These are phyloP conservation scores for Tenebrosternarchus preto DNA, from an alignment of 2,113 vertebrate species.

Conservation along the genomic window DNA sequence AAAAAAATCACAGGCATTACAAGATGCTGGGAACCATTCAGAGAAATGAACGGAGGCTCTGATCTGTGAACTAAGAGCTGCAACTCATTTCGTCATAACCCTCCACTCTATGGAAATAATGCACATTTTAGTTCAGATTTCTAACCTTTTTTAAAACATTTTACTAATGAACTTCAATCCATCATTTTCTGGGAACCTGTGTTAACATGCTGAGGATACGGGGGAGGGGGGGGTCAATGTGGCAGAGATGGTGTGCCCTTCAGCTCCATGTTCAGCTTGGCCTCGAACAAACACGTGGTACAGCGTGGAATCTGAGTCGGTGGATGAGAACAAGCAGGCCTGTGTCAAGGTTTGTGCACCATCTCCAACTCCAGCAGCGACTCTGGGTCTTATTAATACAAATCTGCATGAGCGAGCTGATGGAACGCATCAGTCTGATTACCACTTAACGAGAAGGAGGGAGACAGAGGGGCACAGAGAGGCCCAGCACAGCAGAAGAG, in stretches of 20 bases:
- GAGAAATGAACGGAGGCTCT: slow-evolving; percentile 35
- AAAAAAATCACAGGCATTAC: slow-evolving; percentile 41
- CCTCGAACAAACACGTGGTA: slow-evolving; percentile 19
- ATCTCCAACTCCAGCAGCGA: slow-evolving; percentile 34
- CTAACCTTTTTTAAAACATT: too few relatives aligned
- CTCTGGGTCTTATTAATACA: slow-evolving; percentile 42
- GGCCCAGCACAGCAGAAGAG: slow-evolving; percentile 31
- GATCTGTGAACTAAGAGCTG: slow-evolving; percentile 17
- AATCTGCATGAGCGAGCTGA: slow-evolving; percentile 32
- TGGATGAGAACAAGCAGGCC: neutral
- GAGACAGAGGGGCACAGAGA: slow-evolving; percentile 20
- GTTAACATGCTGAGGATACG: slow-evolving; percentile 25
- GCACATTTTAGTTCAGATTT: slow-evolving; percentile 23
- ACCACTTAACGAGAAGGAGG: slow-evolving; percentile 6
- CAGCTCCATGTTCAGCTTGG: slow-evolving; percentile 22
- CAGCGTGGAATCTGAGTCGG: slow-evolving; percentile 32
- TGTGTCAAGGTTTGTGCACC: neutral
- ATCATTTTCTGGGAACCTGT: slow-evolving; percentile 23
- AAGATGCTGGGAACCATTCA: slow-evolving; percentile 23
- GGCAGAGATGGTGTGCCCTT: slow-evolving; percentile 15
- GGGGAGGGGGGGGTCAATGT: neutral
- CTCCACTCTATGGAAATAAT: slow-evolving; percentile 16
- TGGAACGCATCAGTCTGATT: slow-evolving; percentile 35
- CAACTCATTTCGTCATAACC: slow-evolving; percentile 15
- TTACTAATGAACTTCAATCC: slow-evolving; percentile 25